Evolutionary conservation across 2,888 invertebrate genomes (phyloP).

Genomic region (Callyntrura guangdongensis): DNA sequence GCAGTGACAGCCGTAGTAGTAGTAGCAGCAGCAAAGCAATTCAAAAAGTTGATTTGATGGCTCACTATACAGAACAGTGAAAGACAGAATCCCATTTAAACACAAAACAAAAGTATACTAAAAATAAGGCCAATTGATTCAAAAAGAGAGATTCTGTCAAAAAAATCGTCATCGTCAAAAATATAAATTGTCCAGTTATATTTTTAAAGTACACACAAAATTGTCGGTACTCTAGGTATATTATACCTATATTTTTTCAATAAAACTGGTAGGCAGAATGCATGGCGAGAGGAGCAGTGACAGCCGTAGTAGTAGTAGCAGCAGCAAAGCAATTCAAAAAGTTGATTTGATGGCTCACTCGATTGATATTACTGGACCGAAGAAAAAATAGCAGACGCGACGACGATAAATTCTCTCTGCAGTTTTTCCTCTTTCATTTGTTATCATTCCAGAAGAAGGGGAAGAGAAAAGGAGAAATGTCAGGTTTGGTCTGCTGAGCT

Average conservation of each 20-base stretch:
- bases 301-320: not conserved
- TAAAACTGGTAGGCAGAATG: constrained; percentile 23
- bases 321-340: not conserved
- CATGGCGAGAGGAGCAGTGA: constrained; percentile 6
- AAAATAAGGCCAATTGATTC: constrained; percentile 38
- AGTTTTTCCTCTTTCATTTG: constrained; percentile 25
- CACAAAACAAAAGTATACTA: not conserved
- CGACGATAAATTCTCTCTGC: constrained; percentile 20
- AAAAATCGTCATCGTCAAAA: constrained; percentile 14
- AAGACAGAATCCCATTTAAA: not conserved
- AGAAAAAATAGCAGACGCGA: constrained; percentile 44
- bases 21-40: not conserved
- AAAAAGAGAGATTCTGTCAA: constrained; percentile 27
- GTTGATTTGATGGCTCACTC: constrained; percentile 12
- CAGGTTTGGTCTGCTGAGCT: not conserved
- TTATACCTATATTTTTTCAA: not conserved
- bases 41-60: constrained; percentile 29
- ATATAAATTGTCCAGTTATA: not conserved
- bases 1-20: not conserved
- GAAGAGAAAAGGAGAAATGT: constrained; percentile 20
- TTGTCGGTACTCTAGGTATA: not conserved
- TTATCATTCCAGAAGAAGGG: not conserved
- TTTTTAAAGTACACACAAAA: not conserved
- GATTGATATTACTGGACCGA: not conserved
- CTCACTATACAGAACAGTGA: not conserved